These are phyloP conservation scores for Grantiella picta DNA, from an alignment of 2,113 vertebrate species.

Conservation along the genomic window DNA sequence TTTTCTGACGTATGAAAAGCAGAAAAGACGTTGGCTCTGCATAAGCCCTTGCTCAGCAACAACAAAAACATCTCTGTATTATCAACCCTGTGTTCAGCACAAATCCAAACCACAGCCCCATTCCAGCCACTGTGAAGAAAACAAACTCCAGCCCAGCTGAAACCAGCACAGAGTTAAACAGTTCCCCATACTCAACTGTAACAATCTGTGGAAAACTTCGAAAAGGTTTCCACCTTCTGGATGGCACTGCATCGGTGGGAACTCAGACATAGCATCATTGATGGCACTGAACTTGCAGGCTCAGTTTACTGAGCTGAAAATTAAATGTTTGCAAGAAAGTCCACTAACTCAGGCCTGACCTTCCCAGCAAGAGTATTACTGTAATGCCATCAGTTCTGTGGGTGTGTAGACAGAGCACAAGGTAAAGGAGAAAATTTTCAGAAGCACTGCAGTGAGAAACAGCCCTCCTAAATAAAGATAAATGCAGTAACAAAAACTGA, in stretches of 20 bases:
- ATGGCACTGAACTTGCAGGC: not conserved
- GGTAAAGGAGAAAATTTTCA: not conserved
- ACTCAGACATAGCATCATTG: not conserved
- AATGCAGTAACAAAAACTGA: not conserved
- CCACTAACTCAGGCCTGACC: not conserved
- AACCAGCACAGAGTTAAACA: not conserved
- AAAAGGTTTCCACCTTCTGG: not conserved
- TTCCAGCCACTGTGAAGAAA: not conserved
- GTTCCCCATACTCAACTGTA: not conserved
- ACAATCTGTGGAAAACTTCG: rapidly evolving
- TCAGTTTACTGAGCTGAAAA: not conserved
- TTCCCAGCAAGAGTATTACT: not conserved
- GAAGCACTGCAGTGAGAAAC: not conserved
- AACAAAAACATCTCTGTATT: not conserved
- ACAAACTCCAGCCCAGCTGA: not conserved
- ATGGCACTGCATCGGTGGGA: not conserved
- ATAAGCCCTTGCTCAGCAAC: not conserved
- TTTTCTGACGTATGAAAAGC: rapidly evolving
- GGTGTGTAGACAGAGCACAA: not conserved
- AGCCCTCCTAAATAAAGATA: not conserved
- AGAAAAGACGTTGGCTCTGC: not conserved
- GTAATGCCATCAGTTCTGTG: not conserved
- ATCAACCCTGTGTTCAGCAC: not conserved
- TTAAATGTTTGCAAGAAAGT: not conserved
- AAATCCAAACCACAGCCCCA: not conserved